These are phyloP conservation scores for Drosophila parabipectinata DNA, from an alignment of 1,140 invertebrate genomes.

Conservation along the genomic window DNA sequence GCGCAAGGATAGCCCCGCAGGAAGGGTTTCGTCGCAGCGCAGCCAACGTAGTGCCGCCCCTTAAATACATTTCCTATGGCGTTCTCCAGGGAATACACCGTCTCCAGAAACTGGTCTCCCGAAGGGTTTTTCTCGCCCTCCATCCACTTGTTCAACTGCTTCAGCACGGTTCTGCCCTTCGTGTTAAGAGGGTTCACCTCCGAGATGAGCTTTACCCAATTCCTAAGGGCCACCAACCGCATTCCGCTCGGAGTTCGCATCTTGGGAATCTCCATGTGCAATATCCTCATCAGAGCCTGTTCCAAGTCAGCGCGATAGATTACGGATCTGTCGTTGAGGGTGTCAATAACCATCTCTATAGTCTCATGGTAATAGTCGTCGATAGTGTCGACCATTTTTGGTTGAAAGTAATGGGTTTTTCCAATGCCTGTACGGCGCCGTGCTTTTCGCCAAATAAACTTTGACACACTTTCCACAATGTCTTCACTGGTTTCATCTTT, in stretches of 20 bases:
- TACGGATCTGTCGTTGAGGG: neutral
- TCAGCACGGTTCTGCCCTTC: neutral
- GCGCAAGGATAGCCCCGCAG: slow-evolving; percentile 3
- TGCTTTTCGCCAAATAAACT: neutral
- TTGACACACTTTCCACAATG: neutral
- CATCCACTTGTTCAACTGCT: neutral
- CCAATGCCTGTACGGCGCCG: too few species aligned
- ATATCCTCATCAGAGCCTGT: neutral
- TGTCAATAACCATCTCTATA: neutral
- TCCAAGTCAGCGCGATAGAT: neutral
- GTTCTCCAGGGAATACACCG: neutral
- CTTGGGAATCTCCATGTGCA: neutral
- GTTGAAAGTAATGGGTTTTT: too few species aligned
- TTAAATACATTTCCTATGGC: neutral
- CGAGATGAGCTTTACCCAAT: neutral
- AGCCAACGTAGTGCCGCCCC: neutral
- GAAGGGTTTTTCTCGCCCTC: neutral
- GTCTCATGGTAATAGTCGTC: neutral
- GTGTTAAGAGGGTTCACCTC: neutral
- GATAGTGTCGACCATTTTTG: neutral
- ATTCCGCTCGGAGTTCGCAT: neutral
- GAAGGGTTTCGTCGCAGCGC: neutral
- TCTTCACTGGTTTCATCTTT: neutral
- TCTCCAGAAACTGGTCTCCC: neutral
- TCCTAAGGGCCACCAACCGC: neutral